Percentiles rank a stretch among this genome's conserved stretches.
Evolutionary conservation across 2,888 invertebrate species (phyloP).

Genomic region (Xylota segnis): DNA sequence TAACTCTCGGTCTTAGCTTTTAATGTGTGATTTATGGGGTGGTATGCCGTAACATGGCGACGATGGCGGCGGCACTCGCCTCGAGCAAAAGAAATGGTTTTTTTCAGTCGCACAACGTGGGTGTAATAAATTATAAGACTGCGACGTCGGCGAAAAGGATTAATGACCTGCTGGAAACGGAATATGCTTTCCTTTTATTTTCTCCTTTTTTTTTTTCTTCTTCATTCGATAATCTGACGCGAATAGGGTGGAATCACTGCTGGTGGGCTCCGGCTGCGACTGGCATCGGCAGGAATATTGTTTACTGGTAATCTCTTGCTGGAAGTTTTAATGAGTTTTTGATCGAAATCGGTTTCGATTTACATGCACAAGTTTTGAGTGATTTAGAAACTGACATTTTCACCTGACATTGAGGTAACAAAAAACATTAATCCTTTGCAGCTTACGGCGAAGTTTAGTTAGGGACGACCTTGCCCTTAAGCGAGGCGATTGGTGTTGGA

Average conservation of each 20-base stretch:
- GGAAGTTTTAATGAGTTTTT: conserved; percentile 7
- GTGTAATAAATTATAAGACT: conserved; percentile 27
- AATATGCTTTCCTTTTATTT: not conserved
- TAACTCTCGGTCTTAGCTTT: conserved; percentile 45
- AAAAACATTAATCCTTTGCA: not conserved
- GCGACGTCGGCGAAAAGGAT: conserved; percentile 31
- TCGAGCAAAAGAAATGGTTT: conserved; percentile 4
- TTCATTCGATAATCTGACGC: not conserved
- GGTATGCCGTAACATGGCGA: conserved; percentile 2
- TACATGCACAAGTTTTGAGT: not conserved
- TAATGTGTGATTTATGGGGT: conserved; percentile 56
- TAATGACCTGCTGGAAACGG: not conserved
- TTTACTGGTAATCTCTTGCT: not conserved
- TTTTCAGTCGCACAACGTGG: not conserved
- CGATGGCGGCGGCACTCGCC: not conserved
- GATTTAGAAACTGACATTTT: conserved; percentile 1
- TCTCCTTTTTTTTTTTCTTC: not conserved
- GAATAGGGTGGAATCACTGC: not conserved
- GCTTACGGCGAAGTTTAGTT: not conserved
- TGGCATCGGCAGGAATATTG: not conserved
- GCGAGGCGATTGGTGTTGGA: not conserved
- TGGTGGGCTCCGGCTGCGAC: not conserved
- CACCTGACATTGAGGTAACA: not conserved
- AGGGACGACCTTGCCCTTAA: not conserved
- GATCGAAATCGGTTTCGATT: conserved; percentile 7